Conservation (phyloP, 37 sponge, comb jelly and placozoan species). For the Bolinopsis microptera region DNA sequence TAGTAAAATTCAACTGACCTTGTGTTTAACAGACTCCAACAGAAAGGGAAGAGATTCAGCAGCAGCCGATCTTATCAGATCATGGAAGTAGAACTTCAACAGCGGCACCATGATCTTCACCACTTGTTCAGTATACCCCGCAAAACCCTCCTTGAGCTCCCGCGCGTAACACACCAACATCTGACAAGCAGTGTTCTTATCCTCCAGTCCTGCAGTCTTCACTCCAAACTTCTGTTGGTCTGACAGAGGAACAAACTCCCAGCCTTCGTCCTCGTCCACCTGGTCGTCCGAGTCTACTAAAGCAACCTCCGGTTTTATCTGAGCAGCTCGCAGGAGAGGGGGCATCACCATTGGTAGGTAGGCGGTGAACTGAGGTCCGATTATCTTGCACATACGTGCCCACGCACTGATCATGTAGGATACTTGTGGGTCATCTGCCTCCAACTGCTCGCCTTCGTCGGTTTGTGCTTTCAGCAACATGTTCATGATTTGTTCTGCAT, state of each 20-base stretch:
- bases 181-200: constrained; percentile 98
- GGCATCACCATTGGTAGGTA: constrained; percentile 96
- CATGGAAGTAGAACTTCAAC: constrained; percentile 92
- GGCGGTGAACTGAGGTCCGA: constrained; percentile 84
- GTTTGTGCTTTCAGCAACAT: constrained; percentile 89
- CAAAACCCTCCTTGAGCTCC: constrained; percentile 94
- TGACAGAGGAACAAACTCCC: constrained; percentile 96
- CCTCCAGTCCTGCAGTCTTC: constrained; percentile 95
- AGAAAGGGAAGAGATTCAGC: constrained; percentile 93
- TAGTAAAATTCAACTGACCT: too few relatives aligned
- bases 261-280: constrained; percentile 87
- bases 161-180: constrained; percentile 99
- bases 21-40: constrained; percentile 82
- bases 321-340: constrained; percentile 87
- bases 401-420: constrained; percentile 99
- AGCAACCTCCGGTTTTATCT: constrained; percentile 89
- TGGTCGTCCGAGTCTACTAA: constrained; percentile 85
- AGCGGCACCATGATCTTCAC: constrained; percentile 91
- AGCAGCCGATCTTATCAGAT: constrained; percentile 91
- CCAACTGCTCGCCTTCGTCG: constrained; percentile 76
- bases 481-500: constrained; percentile 93
- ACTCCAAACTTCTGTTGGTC: constrained; percentile 98
- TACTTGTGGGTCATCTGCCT: constrained; percentile 79
- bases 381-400: constrained; percentile 98
- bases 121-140: constrained; percentile 87